Conservation (phyloP, 2,888 invertebrate species). For the Adelphocoris suturalis region DNA sequence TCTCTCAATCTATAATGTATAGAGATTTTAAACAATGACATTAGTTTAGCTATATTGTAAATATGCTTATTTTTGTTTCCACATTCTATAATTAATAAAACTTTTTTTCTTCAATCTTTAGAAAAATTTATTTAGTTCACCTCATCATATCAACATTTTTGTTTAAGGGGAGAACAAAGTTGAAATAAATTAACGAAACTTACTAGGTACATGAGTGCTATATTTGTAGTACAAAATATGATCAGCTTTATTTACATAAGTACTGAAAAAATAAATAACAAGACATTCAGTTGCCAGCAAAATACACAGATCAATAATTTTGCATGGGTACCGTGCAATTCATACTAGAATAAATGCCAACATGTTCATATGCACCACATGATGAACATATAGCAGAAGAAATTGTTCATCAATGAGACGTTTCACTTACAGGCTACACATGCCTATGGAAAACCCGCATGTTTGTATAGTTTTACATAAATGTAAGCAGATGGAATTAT, state of each 20-base stretch:
- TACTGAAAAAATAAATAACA: constrained; percentile 11
- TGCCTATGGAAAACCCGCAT: too few species aligned
- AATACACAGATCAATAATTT: neutral
- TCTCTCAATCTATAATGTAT: neutral
- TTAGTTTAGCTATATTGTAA: neutral
- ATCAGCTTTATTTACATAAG: constrained; percentile 3
- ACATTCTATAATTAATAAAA: neutral
- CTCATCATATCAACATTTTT: too few species aligned
- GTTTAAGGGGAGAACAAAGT: too few species aligned
- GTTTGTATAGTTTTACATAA: too few species aligned
- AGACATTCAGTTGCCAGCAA: neutral
- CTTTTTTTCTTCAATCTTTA: neutral
- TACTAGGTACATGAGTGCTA: neutral
- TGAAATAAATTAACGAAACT: too few species aligned
- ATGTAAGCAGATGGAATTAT: too few species aligned
- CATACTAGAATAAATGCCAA: too few species aligned
- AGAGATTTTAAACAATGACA: constrained; percentile 4
- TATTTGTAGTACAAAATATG: constrained; percentile 24
- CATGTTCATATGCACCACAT: too few species aligned
- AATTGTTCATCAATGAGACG: too few species aligned
- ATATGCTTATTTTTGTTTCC: neutral
- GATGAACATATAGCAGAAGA: too few species aligned
- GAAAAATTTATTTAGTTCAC: neutral
- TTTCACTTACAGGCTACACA: too few species aligned
- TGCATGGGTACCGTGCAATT: too few species aligned